Evolutionary conservation across 2,113 vertebrate genomes (phyloP).

Genomic region (Climacteris rufus): DNA sequence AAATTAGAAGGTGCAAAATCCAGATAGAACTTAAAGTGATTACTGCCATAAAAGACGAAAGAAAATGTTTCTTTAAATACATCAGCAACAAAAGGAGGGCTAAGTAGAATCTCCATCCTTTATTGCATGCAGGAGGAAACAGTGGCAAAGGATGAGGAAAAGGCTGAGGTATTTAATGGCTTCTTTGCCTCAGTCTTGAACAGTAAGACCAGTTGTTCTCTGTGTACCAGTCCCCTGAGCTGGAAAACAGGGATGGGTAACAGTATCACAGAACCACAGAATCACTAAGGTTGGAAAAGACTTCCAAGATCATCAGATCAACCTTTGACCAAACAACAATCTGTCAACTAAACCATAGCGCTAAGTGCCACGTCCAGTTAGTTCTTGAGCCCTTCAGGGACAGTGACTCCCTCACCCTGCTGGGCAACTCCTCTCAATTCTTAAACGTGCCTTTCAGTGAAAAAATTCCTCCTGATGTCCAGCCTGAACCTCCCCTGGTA

Average conservation of each 20-base stretch:
- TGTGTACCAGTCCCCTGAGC: not conserved
- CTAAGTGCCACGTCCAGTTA: not conserved
- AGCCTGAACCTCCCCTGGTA: not conserved
- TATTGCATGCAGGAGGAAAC: not conserved
- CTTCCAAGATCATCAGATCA: not conserved
- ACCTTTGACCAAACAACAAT: not conserved
- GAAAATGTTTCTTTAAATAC: not conserved
- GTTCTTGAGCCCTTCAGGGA: not conserved
- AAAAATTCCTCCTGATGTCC: not conserved
- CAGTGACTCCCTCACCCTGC: not conserved
- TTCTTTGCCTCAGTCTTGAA: not conserved
- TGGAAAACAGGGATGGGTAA: not conserved
- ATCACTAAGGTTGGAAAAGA: not conserved
- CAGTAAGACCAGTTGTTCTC: not conserved
- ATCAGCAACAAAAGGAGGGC: not conserved
- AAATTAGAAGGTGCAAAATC: not conserved
- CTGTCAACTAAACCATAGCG: not conserved
- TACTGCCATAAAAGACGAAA: not conserved
- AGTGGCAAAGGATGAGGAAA: not conserved
- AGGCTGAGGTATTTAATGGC: not conserved
- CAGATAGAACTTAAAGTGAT: not conserved
- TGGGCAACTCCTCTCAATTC: not conserved
- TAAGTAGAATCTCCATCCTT: not conserved
- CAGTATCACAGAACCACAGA: not conserved
- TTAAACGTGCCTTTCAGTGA: not conserved